Percentiles rank a stretch among this genome's conserved stretches.
phyloP scores from a whole-genome alignment of 1,140 invertebrate species.

The Euwallacea fornicatus region DNA sequence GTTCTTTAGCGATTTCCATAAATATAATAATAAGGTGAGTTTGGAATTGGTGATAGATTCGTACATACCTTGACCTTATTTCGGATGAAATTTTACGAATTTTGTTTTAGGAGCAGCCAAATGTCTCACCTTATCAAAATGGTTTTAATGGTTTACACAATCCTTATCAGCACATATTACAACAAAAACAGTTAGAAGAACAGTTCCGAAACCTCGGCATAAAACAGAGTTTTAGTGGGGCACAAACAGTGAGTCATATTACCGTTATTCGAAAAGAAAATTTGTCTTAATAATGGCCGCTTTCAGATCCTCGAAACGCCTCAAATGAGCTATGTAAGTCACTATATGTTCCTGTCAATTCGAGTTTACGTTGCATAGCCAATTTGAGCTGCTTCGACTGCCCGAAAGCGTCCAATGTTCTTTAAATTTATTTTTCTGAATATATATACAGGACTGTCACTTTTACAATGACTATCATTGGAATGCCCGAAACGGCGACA shows the following conservation, averaged over 20 bases:
- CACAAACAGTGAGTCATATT: constrained; percentile 25
- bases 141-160: constrained; percentile 38
- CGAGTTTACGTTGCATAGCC: too few relatives aligned
- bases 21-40: constrained; percentile 45
- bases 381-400: too few relatives aligned
- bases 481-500: too few relatives aligned
- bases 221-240: constrained; percentile 36
- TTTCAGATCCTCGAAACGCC: too few relatives aligned
- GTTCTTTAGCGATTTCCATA: constrained; percentile 63
- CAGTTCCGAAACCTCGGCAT: constrained; percentile 46
- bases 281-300: too few relatives aligned
- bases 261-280: too few relatives aligned
- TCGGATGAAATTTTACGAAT: not conserved
- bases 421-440: too few relatives aligned
- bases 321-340: too few relatives aligned
- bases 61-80: not conserved
- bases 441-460: too few relatives aligned
- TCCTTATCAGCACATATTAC: constrained; percentile 38
- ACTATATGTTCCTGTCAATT: too few relatives aligned
- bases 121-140: constrained; percentile 31
- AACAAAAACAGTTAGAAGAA: constrained; percentile 51
- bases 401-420: too few relatives aligned
- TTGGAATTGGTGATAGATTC: not conserved
- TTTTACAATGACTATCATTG: too few relatives aligned
- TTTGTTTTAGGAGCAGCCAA: constrained; percentile 24